Evolutionary conservation across 1,140 invertebrate genomes (phyloP), one percentile per base, ranked within the genome.

Genomic region (Drosophila sechellia): DNA sequence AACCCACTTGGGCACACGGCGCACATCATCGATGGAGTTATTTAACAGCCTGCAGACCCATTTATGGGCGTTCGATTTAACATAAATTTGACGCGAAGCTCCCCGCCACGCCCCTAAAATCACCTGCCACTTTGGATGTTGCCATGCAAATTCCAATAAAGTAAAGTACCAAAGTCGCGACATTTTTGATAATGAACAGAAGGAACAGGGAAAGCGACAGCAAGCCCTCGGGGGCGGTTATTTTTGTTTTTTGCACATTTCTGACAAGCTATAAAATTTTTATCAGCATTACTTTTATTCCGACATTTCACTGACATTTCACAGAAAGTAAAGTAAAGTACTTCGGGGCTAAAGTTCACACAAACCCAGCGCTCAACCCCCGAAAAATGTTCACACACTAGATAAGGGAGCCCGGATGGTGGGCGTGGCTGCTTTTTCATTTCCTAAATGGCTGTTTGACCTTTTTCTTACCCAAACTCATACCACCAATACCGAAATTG

Each of bases 211-310:
- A 60, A 37, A 55, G 42, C 56, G 59, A 68, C 27, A 52, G 40
- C 40, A 58, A 54, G 42, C 66, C 68, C 68, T 48, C 35, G 52
- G 35, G 66, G 65, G 35, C 45, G 37, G n/a, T 40, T 70, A 70
- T 70, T 64, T 55, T 46, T 69, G 76, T 83, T 77, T 63, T 43
- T 76, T 56, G 40, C 57, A 70, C 80, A 89, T 84, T 79, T 90
- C 80, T 89, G 79, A 80, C 77, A 90, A 80, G 84, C 85, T 90
- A 89, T 89, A 89, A 89, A 89, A 89, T 78, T 90, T 89, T 89
- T 89, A 89, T 89, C 84, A 89, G 80, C 84, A 85, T 89, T 89
- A 89, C 84, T 89, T 89, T 89, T 89, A 89, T 89, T 89, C 89
- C 90, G 84, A 89, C 84, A 89, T 89, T 90, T 87, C 49, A 77